Evolutionary conservation across 1,140 invertebrate genomes (phyloP).

Genomic region (Steinernema khuongi): DNA sequence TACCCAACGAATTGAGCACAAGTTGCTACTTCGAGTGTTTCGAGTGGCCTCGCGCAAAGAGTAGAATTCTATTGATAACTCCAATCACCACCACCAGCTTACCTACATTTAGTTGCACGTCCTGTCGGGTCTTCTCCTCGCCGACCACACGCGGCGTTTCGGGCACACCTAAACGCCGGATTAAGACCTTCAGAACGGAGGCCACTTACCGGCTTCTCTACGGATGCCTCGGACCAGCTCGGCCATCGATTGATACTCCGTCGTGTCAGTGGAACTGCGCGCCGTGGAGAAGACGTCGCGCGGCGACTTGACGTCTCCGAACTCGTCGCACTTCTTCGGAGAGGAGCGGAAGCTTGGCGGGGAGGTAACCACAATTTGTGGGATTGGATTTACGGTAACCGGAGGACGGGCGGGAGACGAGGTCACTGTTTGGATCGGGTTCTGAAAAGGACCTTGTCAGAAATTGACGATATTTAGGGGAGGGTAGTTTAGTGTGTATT

Average conservation of each 20-base stretch:
- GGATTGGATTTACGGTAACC: neutral
- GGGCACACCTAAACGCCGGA: neutral
- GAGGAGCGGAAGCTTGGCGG: neutral
- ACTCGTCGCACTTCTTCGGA: neutral
- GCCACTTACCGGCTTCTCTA: neutral
- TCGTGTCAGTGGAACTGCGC: neutral
- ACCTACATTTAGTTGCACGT: conserved; percentile 6
- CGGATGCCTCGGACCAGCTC: neutral
- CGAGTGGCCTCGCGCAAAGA: too few species aligned
- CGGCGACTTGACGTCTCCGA: neutral
- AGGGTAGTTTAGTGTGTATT: too few species aligned
- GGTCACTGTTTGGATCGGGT: neutral
- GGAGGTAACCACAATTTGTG: neutral
- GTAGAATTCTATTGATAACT: too few species aligned
- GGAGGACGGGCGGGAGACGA: neutral
- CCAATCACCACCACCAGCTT: too few species aligned
- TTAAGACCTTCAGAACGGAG: neutral
- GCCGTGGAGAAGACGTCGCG: neutral
- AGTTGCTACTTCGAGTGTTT: too few species aligned
- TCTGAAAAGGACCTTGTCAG: too few species aligned
- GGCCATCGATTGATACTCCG: neutral
- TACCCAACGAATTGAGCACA: too few species aligned
- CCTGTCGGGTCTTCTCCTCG: neutral
- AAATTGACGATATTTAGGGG: too few species aligned
- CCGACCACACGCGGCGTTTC: neutral